Evolutionary conservation across 2,888 invertebrate genomes (phyloP), one percentile per base, ranked within the genome.

Genomic region (Chrysolina haemoptera): DNA sequence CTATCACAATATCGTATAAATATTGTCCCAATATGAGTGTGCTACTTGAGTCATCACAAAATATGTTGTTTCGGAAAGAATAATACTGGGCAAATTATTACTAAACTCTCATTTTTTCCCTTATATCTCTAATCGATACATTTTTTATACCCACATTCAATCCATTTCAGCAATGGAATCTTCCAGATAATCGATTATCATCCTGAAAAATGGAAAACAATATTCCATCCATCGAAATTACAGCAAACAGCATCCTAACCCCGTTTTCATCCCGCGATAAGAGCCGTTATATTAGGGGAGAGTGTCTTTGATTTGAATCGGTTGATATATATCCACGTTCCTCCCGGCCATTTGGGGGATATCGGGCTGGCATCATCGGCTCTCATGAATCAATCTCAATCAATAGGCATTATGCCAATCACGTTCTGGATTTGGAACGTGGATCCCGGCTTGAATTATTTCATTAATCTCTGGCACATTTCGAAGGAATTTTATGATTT

Each of bases 371-470:
- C 79, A 79, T 79, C 79, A 80, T 80, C 79, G 72, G 72, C 75
- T 66, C 73, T 63, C 78, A 81, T 81, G 80, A 81, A 81, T 81
- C 81, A 81, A 80, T 79, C 78, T 77, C 81, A 77, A 79, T 81
- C 81, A 80, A 81, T 81, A 74, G 69, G 76, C 78, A 80, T 81
- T 81, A 81, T 76, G 76, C 79, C 79, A 77, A 80, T 80, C 79
- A 76, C 76, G 78, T 75, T 59, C 53, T 66, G 65, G 78, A 80
- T 79, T 80, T 79, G 78, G 76, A 78, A 76, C 77, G 77, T n/a
- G 35, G 59, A 59, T 59, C 27, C 14, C n/a, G 35, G 8, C 27
- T 12, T 59, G 59, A 79, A 79, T 79, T 79, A 79, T 79, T 79
- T 74, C 79, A 79, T 79, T 79, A 79, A 79, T 79, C 79, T 78